Evolutionary conservation across 2,888 invertebrate genomes (phyloP).

Genomic region (Venusia cambrica): DNA sequence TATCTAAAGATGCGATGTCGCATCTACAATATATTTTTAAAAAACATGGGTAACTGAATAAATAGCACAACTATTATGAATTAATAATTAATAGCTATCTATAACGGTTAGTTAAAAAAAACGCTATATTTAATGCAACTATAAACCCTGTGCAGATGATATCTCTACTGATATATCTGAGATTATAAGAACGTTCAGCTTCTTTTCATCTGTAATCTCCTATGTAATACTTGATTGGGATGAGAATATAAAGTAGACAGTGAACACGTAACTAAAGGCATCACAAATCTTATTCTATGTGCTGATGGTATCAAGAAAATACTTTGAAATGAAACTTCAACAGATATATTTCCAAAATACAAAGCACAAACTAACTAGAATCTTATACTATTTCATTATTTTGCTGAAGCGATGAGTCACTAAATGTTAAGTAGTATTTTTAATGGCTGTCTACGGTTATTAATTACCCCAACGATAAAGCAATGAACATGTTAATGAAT

Average conservation of each 20-base stretch:
- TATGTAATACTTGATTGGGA: not conserved
- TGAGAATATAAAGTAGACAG: slow-evolving; percentile 36
- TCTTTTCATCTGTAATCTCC: not conserved
- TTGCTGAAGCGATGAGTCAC: slow-evolving; percentile 34
- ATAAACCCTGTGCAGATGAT: not conserved
- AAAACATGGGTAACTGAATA: no score
- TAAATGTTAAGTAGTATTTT: slow-evolving; percentile 12
- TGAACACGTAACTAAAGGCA: slow-evolving; percentile 51
- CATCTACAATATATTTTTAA: no score
- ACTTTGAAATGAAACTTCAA: slow-evolving; percentile 52
- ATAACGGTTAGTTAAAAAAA: no score
- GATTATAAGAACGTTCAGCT: not conserved
- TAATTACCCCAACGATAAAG: no score
- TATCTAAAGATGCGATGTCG: no score
- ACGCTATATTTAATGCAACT: no score
- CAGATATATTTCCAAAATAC: slow-evolving; percentile 50
- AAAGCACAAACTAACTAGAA: slow-evolving; percentile 34
- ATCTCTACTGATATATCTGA: not conserved
- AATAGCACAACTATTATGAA: no score
- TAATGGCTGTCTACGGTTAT: slow-evolving; percentile 5
- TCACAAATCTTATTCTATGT: slow-evolving; percentile 51
- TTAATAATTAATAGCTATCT: no score
- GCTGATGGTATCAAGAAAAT: slow-evolving; percentile 48
- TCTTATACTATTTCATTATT: slow-evolving; percentile 27
- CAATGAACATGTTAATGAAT: no score